Conservation (phyloP, 2,888 invertebrate species). For the Coenonympha glycerion region DNA sequence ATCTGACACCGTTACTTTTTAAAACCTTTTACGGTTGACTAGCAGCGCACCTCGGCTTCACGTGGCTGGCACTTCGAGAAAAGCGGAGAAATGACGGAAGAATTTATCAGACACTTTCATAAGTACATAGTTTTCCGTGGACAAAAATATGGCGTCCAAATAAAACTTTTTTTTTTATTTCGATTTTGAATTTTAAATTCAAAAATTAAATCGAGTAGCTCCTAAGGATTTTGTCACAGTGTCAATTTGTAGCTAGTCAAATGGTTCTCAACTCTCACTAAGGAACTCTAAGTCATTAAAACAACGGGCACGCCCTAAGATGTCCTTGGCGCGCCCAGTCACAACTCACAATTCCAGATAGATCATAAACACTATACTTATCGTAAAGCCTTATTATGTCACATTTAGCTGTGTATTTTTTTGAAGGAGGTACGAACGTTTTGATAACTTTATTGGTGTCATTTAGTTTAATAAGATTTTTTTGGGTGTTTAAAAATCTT, state of each 20-base stretch:
- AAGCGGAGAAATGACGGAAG: not conserved
- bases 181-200: too few relatives aligned
- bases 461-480: conserved; percentile 1
- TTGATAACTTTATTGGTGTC: not conserved
- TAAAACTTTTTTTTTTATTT: too few relatives aligned
- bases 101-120: too few relatives aligned
- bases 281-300: conserved; percentile 25
- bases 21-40: conserved; percentile 11
- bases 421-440: not conserved
- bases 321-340: conserved; percentile 66
- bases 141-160: too few relatives aligned
- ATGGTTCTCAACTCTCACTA: not conserved
- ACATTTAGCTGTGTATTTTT: conserved; percentile 9
- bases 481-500: too few relatives aligned
- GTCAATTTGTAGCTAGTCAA: not conserved
- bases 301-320: conserved; percentile 35
- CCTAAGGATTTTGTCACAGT: too few relatives aligned
- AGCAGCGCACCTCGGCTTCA: not conserved
- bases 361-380: not conserved
- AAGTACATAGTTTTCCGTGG: too few relatives aligned
- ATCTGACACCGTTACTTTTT: conserved; percentile 12
- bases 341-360: conserved; percentile 32
- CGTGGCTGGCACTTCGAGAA: not conserved
- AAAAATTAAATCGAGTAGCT: too few relatives aligned
- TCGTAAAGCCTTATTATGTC: conserved; percentile 10